A percentile compares a stretch with the other conserved stretches of the same genome.
These are phyloP conservation scores for Orussus abietinus DNA, from an alignment of 1,140 invertebrate species.

Conservation along the genomic window DNA sequence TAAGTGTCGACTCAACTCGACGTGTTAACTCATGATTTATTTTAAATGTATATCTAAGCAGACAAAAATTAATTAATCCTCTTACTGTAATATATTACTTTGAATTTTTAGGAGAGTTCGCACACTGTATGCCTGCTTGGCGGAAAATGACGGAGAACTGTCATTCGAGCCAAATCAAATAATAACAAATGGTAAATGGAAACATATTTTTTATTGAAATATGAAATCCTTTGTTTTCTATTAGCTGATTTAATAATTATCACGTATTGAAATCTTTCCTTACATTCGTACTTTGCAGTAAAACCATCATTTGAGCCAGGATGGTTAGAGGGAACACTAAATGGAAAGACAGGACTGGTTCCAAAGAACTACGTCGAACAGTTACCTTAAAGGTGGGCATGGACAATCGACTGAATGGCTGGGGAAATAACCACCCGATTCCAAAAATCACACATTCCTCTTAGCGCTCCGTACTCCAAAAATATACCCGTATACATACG, in stretches of 20 bases:
- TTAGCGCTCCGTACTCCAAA: slow-evolving; percentile 13
- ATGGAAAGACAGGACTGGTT: slow-evolving; percentile 90
- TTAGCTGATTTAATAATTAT: slow-evolving; percentile 4
- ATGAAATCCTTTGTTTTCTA: slow-evolving; percentile 26
- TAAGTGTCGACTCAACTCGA: no score
- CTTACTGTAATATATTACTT: slow-evolving; percentile 10
- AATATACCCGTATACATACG: slow-evolving; percentile 3
- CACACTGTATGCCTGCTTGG: slow-evolving; percentile 92
- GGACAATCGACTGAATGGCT: slow-evolving; percentile 33
- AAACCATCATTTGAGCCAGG: slow-evolving; percentile 88
- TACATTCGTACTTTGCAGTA: slow-evolving; percentile 60
- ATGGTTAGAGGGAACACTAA: slow-evolving; percentile 92
- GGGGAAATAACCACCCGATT: not conserved
- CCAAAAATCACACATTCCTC: slow-evolving; percentile 6
- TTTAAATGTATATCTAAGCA: not conserved
- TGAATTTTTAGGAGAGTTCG: slow-evolving; percentile 70
- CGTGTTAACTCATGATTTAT: not conserved
- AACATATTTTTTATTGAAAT: no score
- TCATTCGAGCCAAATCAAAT: slow-evolving; percentile 98
- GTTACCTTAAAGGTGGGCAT: slow-evolving; percentile 57
- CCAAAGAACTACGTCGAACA: slow-evolving; percentile 97
- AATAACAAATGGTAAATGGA: slow-evolving; percentile 93
- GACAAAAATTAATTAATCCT: slow-evolving; percentile 5
- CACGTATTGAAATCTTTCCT: not conserved
- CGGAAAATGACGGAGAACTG: slow-evolving; percentile 93